phyloP scores from a whole-genome alignment of 2,888 invertebrate species.

The Cheilosia impressa region DNA sequence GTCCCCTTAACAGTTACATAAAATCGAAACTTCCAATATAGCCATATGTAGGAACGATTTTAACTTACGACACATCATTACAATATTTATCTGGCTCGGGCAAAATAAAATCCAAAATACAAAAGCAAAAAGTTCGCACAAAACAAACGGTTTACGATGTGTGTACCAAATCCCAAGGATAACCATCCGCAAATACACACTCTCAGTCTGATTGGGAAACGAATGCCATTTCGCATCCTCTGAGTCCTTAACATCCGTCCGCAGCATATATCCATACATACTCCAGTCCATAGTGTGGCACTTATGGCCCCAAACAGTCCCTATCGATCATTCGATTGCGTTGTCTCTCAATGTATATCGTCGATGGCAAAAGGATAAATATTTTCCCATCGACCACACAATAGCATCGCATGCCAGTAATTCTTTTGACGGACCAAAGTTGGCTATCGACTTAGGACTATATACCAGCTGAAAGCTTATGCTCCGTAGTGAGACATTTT shows the following conservation, averaged over 20 bases:
- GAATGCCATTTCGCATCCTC: slow-evolving; percentile 44
- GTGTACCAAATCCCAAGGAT: slow-evolving; percentile 33
- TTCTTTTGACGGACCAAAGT: slow-evolving; percentile 47
- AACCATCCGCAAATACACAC: slow-evolving; percentile 33
- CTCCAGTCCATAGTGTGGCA: slow-evolving; percentile 7
- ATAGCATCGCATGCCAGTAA: slow-evolving; percentile 27
- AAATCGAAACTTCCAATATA: slow-evolving; percentile 41
- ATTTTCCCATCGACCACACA: slow-evolving; percentile 39
- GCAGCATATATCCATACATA: neutral
- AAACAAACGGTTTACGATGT: slow-evolving; percentile 41
- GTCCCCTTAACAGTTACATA: slow-evolving; percentile 14
- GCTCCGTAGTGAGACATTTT: slow-evolving; percentile 34
- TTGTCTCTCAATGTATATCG: slow-evolving; percentile 55
- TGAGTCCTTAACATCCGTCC: slow-evolving; percentile 25
- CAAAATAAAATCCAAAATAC: slow-evolving; percentile 22
- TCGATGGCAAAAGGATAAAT: slow-evolving; percentile 49
- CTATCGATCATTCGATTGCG: slow-evolving; percentile 61
- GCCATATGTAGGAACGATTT: slow-evolving; percentile 1
- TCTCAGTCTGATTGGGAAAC: slow-evolving; percentile 38
- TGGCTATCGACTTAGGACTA: slow-evolving; percentile 29
- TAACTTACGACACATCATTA: slow-evolving; percentile 40
- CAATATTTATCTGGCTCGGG: slow-evolving; percentile 41
- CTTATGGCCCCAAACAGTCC: slow-evolving; percentile 38
- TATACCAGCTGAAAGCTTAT: slow-evolving; percentile 24
- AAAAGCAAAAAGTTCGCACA: slow-evolving; percentile 10